These are phyloP conservation scores for Penaeus vannamei DNA, from an alignment of 1,140 invertebrate genomes.

Conservation along the genomic window DNA sequence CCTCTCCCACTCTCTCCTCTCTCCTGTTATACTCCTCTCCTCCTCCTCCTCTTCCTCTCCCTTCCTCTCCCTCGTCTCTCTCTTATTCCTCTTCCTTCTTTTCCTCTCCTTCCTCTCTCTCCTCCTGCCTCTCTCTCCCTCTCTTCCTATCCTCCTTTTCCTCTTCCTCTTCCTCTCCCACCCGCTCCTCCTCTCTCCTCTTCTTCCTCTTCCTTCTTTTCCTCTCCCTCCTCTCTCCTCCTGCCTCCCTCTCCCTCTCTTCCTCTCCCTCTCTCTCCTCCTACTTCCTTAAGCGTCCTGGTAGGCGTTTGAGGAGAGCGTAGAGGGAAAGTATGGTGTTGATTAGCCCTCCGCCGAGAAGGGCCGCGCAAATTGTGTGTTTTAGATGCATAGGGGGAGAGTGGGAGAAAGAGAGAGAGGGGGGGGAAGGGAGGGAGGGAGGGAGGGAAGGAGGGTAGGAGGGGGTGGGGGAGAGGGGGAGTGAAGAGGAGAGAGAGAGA, in stretches of 20 bases:
- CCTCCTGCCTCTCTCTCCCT: constrained; percentile 2
- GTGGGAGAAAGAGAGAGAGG: not conserved
- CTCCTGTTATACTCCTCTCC: not conserved
- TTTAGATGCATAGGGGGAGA: constrained; percentile 42
- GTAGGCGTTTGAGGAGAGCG: too few species aligned
- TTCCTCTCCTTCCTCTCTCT: constrained; percentile 31
- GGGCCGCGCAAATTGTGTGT: constrained; percentile 35
- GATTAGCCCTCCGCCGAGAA: not conserved
- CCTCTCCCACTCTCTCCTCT: not conserved
- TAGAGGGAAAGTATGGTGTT: not conserved
- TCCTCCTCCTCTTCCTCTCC: not conserved
- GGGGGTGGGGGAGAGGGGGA: not conserved
- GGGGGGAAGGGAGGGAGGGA: not conserved
- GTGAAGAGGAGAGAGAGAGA: not conserved
- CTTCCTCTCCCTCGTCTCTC: not conserved
- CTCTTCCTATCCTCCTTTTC: too few species aligned
- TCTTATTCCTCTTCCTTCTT: not conserved
- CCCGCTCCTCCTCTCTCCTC: too few species aligned
- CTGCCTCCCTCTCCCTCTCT: too few species aligned
- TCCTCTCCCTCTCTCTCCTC: too few species aligned
- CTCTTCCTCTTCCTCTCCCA: too few species aligned
- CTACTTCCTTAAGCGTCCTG: too few species aligned
- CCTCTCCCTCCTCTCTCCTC: too few species aligned
- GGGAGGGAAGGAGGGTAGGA: not conserved
- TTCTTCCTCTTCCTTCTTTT: too few species aligned